A percentile compares a stretch with the other conserved stretches of the same genome.
These are phyloP conservation scores for Urocolius indicus DNA, from an alignment of 2,113 vertebrate genomes.

Conservation along the genomic window DNA sequence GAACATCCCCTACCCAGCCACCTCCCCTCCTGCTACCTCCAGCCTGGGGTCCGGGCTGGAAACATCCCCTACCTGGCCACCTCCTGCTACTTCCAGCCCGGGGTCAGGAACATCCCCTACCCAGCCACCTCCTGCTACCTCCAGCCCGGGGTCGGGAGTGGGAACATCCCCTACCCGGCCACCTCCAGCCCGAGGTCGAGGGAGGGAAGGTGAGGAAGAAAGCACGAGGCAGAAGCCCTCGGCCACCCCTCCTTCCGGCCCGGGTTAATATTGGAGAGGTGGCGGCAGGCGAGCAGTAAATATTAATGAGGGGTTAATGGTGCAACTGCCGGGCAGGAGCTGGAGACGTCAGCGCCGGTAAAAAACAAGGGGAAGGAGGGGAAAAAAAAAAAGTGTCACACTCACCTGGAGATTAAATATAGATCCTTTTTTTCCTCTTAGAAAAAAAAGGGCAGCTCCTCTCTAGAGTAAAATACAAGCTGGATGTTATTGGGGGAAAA, in stretches of 20 bases:
- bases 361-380: too few relatives aligned
- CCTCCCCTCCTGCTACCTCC: neutral
- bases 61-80: neutral
- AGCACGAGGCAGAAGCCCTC: neutral
- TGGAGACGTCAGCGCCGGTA: too few relatives aligned
- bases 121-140: too few relatives aligned
- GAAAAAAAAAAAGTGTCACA: too few relatives aligned
- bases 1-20: neutral
- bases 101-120: neutral
- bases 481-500: neutral
- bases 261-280: constrained; percentile 29
- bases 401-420: neutral
- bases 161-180: neutral
- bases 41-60: neutral
- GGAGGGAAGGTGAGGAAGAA: neutral
- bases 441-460: neutral
- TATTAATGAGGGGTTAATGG: neutral
- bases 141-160: neutral
- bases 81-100: neutral
- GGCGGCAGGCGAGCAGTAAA: neutral
- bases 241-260: constrained; percentile 28
- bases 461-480: neutral
- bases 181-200: neutral
- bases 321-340: neutral
- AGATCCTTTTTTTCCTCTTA: neutral